Conservation (phyloP, 2,113 vertebrate genomes). For the Upupa epops region DNA sequence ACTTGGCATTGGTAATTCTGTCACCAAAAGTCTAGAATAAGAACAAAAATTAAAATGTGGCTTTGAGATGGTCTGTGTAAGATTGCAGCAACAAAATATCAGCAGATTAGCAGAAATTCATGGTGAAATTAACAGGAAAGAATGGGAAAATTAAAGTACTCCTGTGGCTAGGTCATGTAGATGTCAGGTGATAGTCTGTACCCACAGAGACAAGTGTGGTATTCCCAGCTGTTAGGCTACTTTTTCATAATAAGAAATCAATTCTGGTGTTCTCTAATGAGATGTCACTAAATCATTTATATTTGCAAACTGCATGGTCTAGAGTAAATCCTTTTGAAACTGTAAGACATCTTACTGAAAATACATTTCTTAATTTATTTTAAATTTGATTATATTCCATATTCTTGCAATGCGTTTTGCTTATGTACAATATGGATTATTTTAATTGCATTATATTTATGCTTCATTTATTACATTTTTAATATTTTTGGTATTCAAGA, state of each 20-base stretch:
- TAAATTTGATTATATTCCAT: neutral
- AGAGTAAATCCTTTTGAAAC: neutral
- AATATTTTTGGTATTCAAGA: neutral
- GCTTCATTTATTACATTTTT: constrained; percentile 14
- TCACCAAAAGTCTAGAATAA: neutral
- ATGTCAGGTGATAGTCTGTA: neutral
- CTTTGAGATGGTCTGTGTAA: neutral
- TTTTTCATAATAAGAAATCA: neutral
- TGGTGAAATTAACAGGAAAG: neutral
- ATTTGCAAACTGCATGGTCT: neutral
- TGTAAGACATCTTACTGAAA: neutral
- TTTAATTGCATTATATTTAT: neutral
- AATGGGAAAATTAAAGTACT: neutral
- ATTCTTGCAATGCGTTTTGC: neutral
- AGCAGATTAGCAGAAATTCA: neutral
- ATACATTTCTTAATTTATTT: neutral
- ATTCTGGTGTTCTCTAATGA: neutral
- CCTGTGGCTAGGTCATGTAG: neutral
- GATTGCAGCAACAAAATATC: neutral
- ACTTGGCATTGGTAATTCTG: neutral
- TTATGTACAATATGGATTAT: neutral
- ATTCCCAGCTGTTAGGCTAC: neutral
- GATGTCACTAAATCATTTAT: neutral
- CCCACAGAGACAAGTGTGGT: neutral
- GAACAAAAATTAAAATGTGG: neutral